Base-by-base conservation (phyloP, 1,140 invertebrate genomes). In the Epicauta chinensis region DNA sequence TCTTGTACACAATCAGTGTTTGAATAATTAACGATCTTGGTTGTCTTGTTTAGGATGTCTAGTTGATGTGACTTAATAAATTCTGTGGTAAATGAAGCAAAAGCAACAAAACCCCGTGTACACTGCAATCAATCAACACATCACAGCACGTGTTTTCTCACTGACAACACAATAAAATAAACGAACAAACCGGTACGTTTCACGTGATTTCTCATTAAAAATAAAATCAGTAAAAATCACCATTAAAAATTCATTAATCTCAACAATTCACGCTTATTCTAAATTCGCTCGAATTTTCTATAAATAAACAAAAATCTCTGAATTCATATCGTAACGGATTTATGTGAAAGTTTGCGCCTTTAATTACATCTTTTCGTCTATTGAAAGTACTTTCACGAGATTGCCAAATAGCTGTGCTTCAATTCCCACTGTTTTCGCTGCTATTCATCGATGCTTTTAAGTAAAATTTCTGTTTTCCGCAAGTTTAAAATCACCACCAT, bases 401-500 rank as follows among this genome's bases (percentile, higher is more conserved):
- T 3, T 34, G 29, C 16, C 36, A 48, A 48, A n/a, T n/a, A 23
- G 4, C 7, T 23, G 4, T 23, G 4, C 0, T 23, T 5, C 23
- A 5, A 23, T 7, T 5, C 23, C 23, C 23, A 23, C 23, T 23
- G 4, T 23, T n/a, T 7, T 23, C 4, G 23, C 2, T n/a, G 45
- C 46, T 40, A 49, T 49, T 49, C 46, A 49, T 13, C 14, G 12
- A 34, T 3, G 35, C 37, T 38, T 40, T 36, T 15, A 23, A 23
- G 42, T 14, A 50, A 50, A 58, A 54, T 58, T 49, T 43, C 35
- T 43, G 46, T 54, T 58, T 58, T 53, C 51, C 23, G 7, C 23
- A 23, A 23, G 44, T 50, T 53, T 49, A 48, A 43, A 51, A 58
- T 48, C 53, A 49, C 36, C 52, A 42, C 51, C 58, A 54, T 60